Evolutionary conservation across 37 sponge, comb jelly and placozoan genomes (phyloP).

Genomic region (Cliona cf. orientalis): DNA sequence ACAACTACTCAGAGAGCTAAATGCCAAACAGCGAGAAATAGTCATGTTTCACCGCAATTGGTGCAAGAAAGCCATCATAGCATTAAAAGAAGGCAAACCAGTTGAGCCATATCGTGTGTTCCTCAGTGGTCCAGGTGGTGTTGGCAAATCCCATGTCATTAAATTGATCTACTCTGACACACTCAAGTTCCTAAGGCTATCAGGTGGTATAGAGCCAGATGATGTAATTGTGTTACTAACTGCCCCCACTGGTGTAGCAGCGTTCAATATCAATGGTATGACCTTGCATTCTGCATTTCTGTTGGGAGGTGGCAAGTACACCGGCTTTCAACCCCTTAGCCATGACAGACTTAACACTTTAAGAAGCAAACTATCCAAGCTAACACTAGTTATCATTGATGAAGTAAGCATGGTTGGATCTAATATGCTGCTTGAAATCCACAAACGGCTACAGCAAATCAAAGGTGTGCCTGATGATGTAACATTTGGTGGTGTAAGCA

Average conservation of each 20-base stretch:
- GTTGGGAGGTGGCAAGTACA: not conserved
- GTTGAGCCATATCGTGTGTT: slow-evolving; percentile 47
- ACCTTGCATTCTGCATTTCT: slow-evolving; percentile 48
- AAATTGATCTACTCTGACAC: slow-evolving; percentile 44
- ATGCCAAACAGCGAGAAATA: slow-evolving; percentile 13
- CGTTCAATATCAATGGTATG: slow-evolving; percentile 51
- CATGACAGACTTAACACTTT: slow-evolving; percentile 13
- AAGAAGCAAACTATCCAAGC: slow-evolving; percentile 14
- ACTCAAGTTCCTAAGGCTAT: slow-evolving; percentile 15
- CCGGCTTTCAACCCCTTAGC: not conserved
- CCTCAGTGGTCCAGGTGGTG: slow-evolving; percentile 58
- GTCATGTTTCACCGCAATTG: slow-evolving; percentile 31
- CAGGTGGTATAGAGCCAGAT: slow-evolving; percentile 36
- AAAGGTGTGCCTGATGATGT: too few species aligned
- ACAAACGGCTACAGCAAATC: slow-evolving; percentile 42
- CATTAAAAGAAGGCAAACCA: slow-evolving; percentile 12
- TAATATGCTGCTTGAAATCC: slow-evolving; percentile 46
- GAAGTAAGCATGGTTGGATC: slow-evolving; percentile 62
- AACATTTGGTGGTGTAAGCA: too few species aligned
- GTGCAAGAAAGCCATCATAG: slow-evolving; percentile 36
- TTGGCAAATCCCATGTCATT: slow-evolving; percentile 53
- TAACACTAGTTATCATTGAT: slow-evolving; percentile 38
- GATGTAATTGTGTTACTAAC: slow-evolving; percentile 52
- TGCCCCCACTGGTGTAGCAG: too few species aligned
- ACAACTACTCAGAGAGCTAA: not conserved